Evolutionary conservation across 1,140 invertebrate genomes (phyloP), one percentile per base, ranked within the genome.

Genomic region (Coenobita brevimanus): DNA sequence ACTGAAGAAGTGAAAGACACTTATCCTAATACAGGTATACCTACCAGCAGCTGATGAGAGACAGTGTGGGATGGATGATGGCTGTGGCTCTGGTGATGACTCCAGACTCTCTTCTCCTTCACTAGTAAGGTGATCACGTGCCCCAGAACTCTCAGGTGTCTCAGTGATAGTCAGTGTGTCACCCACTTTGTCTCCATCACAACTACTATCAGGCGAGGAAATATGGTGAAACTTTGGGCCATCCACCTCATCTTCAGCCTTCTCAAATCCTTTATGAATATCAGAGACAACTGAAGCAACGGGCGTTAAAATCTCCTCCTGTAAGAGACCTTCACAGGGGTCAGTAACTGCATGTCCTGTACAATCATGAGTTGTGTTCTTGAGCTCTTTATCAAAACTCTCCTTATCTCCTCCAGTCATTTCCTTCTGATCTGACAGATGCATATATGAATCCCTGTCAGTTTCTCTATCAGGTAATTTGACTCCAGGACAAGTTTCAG

Each of bases 71-170:
- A 71, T 67, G 36, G 79, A 60, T 64, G 80, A 83, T 30, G 78
- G 41, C 38, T 64, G 87, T 13, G 81, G 80, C 78, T 89, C 87
- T 24, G 87, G 80, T 30, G 87, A 89, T 2, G 87, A 89, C 21
- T 79, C 80, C 41, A 89, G 71, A 27, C 87, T 89, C n/a, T 82
- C 81, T 76, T 89, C 87, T 50, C 71, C 67, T 67, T 89, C 87
- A 57, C 80, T 83, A 15, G 81, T 62, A n/a, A 82, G 71, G 30
- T 75, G 80, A 46, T 69, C 85, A 24, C 38, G 43, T 46, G 76
- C 38, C 73, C 75, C 36, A 71, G 85, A 88, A n/a, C 64, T 88
- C 21, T 88, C 75, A 15, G 75, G 27, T n/a, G 79, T 82, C 71
- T 81, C 85, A 43, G 79, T 73, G 50, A 73, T 75, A 24, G 79